These are phyloP conservation scores for Petromus typicus DNA, from an alignment of 2,113 vertebrate species.

Conservation along the genomic window DNA sequence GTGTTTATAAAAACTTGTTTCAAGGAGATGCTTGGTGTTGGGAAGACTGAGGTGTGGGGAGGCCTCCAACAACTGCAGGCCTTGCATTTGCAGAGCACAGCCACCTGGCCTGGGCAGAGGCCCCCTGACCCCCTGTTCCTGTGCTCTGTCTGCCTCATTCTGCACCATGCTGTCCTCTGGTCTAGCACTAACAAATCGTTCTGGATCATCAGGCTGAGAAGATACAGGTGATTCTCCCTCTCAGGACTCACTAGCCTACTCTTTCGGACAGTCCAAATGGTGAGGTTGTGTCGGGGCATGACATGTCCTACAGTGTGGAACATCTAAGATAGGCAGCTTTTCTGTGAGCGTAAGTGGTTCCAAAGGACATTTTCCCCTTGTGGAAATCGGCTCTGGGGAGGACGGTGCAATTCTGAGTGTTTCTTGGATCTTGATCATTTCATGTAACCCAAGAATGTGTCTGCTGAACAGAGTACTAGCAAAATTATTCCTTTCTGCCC, in stretches of 20 bases:
- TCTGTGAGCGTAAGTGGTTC: not conserved
- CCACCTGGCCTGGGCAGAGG: too few species aligned
- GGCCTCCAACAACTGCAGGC: not conserved
- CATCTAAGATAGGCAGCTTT: not conserved
- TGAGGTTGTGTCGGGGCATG: not conserved
- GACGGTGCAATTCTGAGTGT: not conserved
- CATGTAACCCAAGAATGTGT: not conserved
- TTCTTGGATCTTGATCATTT: slow-evolving; percentile 5
- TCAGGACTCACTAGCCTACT: not conserved
- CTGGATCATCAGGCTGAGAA: not conserved
- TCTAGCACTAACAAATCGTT: not conserved
- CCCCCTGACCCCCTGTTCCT: too few species aligned
- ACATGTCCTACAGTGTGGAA: not conserved
- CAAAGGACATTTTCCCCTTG: not conserved
- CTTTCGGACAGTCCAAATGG: not conserved
- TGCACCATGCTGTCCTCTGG: not conserved
- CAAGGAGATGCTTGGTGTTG: not conserved
- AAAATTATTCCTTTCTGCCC: not conserved
- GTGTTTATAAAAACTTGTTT: not conserved
- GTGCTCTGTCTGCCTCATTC: not conserved
- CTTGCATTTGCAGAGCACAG: not conserved
- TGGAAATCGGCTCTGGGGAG: not conserved
- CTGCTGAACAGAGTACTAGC: not conserved
- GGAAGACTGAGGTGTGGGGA: not conserved
- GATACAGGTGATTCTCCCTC: not conserved